Percentiles rank a stretch among this genome's conserved stretches.
These are phyloP conservation scores for Orchesella cincta DNA, from an alignment of 1,140 invertebrate species.

Conservation along the genomic window DNA sequence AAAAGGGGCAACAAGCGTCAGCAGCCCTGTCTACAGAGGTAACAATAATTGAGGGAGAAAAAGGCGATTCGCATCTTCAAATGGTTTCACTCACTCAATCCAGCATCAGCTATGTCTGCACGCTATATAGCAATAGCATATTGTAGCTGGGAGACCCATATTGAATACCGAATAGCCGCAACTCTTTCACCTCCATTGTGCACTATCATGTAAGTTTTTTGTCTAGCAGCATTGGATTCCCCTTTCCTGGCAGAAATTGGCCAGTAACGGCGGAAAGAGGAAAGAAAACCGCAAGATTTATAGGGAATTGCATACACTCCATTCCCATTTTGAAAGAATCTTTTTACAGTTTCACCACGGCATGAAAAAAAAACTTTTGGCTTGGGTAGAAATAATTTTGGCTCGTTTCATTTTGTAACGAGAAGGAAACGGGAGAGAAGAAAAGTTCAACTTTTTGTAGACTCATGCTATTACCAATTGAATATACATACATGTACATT, in stretches of 20 bases:
- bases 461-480: background rate
- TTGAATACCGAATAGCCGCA: background rate
- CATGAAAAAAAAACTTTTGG: slow-evolving; percentile 17
- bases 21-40: background rate
- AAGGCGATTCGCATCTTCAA: background rate
- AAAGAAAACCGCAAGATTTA: slow-evolving; percentile 16
- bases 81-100: background rate
- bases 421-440: background rate
- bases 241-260: slow-evolving; percentile 5
- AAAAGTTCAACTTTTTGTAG: background rate
- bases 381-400: slow-evolving; percentile 5
- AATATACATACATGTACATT: slow-evolving; percentile 5
- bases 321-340: background rate
- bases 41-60: background rate
- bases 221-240: background rate
- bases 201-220: background rate
- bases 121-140: no score
- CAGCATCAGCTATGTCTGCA: no score
- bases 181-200: background rate
- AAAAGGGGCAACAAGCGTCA: background rate
- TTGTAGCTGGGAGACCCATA: background rate
- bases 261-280: background rate
- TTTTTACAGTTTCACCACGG: background rate
- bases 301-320: background rate
- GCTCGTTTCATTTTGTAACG: background rate